Base-by-base conservation (phyloP, 2,797 vertebrate genomes). In the Sebastes steindachneri region DNA sequence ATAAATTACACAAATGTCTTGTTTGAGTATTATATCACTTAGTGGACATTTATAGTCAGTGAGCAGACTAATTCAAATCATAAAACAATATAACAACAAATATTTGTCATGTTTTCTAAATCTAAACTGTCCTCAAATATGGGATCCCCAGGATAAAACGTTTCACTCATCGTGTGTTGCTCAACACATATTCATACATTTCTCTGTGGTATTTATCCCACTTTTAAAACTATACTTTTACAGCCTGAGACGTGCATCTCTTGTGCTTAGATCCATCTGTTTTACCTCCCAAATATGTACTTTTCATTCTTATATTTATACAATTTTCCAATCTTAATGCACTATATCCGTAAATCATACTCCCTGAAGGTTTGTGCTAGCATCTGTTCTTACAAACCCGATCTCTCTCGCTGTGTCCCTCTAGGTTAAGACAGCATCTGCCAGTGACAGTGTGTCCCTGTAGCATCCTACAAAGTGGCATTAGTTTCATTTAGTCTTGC, bases 371-470 rank as follows among this genome's bases (percentile, higher is more conserved):
- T 85, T 85, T 86, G 68, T 31, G 76, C 82, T 8, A 66, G 77
- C 88, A 91, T 89, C 88, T 91, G 92, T 83, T 90, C 80, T 85
- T 65, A 68, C 88, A 83, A 86, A 91, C 86, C 75, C 31, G 9
- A 74, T 81, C 83, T 84, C 77, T 63, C 76, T 78, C 5, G n/a
- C 48, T 62, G 28, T 23, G 63, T 91, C 89, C 89, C 93, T 89
- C 57, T 67, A 74, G 86, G 86, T 91, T 86, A 80, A 84, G 75
- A 72, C 76, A 77, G 75, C 90, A 90, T 91, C 90, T 93, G 90
- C 77, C 88, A 79, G 80, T 82, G 51, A 79, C 77, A 77, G 57
- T 29, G 17, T 68, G 68, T 86, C 82, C 83, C 81, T 66, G 48
- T 70, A 14, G 79, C 83, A 74, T 85, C 82, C 82, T 75, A 73